Percentiles rank a stretch among this genome's conserved stretches.
Conservation (phyloP, 2,888 invertebrate genomes). For the Euclidia mi region DNA sequence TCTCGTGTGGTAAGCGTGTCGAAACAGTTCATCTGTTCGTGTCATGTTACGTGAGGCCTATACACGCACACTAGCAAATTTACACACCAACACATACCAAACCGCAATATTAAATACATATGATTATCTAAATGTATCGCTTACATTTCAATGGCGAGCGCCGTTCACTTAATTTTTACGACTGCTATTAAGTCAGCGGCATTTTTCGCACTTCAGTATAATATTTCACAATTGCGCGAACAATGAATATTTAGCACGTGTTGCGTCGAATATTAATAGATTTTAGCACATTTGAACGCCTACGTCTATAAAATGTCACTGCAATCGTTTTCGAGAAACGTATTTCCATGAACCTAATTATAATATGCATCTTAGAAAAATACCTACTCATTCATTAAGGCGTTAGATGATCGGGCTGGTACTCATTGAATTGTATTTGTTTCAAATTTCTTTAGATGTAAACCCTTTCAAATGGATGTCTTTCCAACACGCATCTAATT, state of each 20-base stretch:
- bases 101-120: background rate
- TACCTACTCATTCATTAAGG: too few species aligned
- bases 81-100: too few species aligned
- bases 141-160: background rate
- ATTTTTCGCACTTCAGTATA: slow-evolving; percentile 11
- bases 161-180: background rate
- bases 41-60: background rate
- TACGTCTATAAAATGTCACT: slow-evolving; percentile 1
- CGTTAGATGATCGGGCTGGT: too few species aligned
- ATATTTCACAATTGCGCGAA: slow-evolving; percentile 24
- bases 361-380: too few species aligned
- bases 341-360: background rate
- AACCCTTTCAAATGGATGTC: too few species aligned
- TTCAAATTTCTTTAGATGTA: too few species aligned
- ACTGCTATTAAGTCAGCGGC: background rate
- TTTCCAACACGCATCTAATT: too few species aligned
- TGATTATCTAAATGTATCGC: background rate
- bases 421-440: too few species aligned
- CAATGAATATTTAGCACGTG: slow-evolving; percentile 15
- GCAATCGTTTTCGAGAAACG: slow-evolving; percentile 5
- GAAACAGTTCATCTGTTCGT: background rate
- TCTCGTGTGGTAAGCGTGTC: slow-evolving; percentile 10
- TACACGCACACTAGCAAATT: background rate
- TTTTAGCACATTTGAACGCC: slow-evolving; percentile 16
- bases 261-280: slow-evolving; percentile 10